phyloP scores from a whole-genome alignment of 2,113 vertebrate species.

The Atractosteus spatula region DNA sequence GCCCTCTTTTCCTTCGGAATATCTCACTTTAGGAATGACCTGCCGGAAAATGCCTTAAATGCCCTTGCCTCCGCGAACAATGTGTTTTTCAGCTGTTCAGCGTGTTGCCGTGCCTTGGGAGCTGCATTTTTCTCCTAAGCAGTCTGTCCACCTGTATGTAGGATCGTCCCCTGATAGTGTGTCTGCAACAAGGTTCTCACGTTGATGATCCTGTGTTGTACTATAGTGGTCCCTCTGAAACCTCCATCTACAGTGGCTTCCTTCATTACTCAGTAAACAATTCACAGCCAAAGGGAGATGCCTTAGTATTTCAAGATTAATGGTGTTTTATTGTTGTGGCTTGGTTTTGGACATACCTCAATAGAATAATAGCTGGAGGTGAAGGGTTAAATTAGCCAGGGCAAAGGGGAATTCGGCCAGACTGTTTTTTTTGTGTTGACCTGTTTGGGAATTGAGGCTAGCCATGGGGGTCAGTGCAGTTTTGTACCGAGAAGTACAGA shows the following conservation, averaged over 20 bases:
- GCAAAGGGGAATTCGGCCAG: slow-evolving; percentile 28
- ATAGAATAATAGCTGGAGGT: slow-evolving; percentile 43
- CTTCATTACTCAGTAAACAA: slow-evolving; percentile 34
- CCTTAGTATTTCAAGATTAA: slow-evolving; percentile 36
- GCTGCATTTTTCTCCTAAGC: slow-evolving; percentile 31
- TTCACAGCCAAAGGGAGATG: slow-evolving; percentile 31
- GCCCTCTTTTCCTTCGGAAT: slow-evolving; percentile 35
- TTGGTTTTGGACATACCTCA: slow-evolving; percentile 34
- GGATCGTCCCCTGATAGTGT: neutral
- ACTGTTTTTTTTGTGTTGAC: slow-evolving; percentile 17
- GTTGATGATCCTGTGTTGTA: neutral
- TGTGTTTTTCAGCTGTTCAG: slow-evolving; percentile 33
- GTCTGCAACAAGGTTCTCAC: neutral
- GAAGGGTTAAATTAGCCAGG: slow-evolving; percentile 44
- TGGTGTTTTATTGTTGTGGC: slow-evolving; percentile 40
- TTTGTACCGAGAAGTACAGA: slow-evolving; percentile 21
- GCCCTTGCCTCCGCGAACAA: slow-evolving; percentile 42
- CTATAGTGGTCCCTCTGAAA: neutral
- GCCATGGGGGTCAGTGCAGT: slow-evolving; percentile 37
- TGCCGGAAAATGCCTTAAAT: slow-evolving; percentile 49
- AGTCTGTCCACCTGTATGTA: slow-evolving; percentile 21
- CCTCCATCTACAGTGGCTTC: slow-evolving; percentile 11
- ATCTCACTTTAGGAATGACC: slow-evolving; percentile 43
- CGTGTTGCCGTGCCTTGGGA: slow-evolving; percentile 36
- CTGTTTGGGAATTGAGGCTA: slow-evolving; percentile 30